A percentile compares a stretch with the other conserved stretches of the same genome.
Conservation (phyloP, 2,888 invertebrate genomes). For the Drosophila melanosoma region DNA sequence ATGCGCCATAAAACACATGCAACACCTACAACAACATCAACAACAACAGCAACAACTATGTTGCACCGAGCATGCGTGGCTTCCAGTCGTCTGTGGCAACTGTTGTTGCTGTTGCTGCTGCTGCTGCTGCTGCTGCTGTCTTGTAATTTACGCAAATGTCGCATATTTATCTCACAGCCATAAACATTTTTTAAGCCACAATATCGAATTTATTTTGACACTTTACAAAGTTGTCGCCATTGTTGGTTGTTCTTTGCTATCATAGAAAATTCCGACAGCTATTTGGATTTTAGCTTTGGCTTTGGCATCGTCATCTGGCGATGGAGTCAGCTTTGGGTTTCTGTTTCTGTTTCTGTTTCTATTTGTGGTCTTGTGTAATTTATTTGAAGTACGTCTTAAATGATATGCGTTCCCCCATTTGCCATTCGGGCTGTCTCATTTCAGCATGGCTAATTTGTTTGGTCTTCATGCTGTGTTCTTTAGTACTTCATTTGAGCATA, state of each 20-base stretch:
- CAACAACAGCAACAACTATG: constrained; percentile 32
- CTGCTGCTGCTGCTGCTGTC: constrained; percentile 62
- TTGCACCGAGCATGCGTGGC: constrained; percentile 72
- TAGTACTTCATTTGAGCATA: constrained; percentile 35
- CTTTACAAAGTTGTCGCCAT: constrained; percentile 80
- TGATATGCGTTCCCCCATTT: constrained; percentile 68
- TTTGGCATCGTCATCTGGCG: not conserved
- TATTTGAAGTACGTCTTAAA: constrained; percentile 75
- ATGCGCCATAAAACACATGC: constrained; percentile 81
- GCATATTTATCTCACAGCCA: constrained; percentile 78
- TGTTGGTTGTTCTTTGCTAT: constrained; percentile 64
- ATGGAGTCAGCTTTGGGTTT: not conserved
- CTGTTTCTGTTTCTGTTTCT: constrained; percentile 50
- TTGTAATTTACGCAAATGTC: constrained; percentile 81
- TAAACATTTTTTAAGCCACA: constrained; percentile 81
- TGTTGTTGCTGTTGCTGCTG: constrained; percentile 29
- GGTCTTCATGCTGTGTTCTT: constrained; percentile 33
- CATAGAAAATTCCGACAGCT: constrained; percentile 57
- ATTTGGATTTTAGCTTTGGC: constrained; percentile 25
- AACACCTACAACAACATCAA: constrained; percentile 71
- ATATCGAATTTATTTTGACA: constrained; percentile 81
- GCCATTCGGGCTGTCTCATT: constrained; percentile 61
- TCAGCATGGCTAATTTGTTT: constrained; percentile 66
- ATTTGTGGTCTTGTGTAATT: constrained; percentile 67
- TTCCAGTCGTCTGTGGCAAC: constrained; percentile 52